Base-by-base conservation (phyloP, 2,113 vertebrate species). In the Leptocoma aspasia region DNA sequence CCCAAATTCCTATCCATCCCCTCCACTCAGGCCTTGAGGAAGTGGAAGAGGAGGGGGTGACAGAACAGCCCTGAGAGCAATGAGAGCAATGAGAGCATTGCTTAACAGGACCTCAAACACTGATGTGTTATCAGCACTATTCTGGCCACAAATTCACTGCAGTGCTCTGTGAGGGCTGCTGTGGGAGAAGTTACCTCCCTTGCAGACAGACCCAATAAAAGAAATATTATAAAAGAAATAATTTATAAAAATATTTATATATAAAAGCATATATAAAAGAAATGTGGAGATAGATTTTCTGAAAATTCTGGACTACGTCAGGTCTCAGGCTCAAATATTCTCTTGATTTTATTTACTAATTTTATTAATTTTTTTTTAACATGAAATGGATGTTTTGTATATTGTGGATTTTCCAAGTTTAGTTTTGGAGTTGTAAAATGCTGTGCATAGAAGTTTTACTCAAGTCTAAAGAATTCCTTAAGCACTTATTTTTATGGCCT, bases 1-100 rank as follows among this genome's bases (percentile, higher is more conserved):
- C 37, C 7, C 27, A 71, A 1, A 0, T 13, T 61, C 11, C 66
- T n/a, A 13, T 14, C 31, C 7, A 18, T 53, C 4, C 4, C 15
- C 7, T 39, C 2, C 10, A 13, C 56, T 26, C 13, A 8, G 16
- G 2, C 7, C 24, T 65, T 10, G 31, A 20, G 6, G 8, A 20
- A 1, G 1, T 2, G 50, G 12, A 10, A 16, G 19, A 54, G 7
- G 6, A 1, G 3, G 2, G 2, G 3, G 1, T 54, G 33, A 24
- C 12, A 14, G 59, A 59, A 41, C 2, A 73, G 3, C 15, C 8
- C 15, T 33, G 17, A 31, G 37, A n/a, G n/a, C n/a, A n/a, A n/a
- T n/a, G n/a, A n/a, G n/a, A n/a, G 9, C 7, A 52, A 2, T 24
- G 15, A 0, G 3, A 64, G 6, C 14, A 28, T 13, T 15, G 4